Conservation (phyloP, 2,113 vertebrate genomes). For the Peromyscus californicus region DNA sequence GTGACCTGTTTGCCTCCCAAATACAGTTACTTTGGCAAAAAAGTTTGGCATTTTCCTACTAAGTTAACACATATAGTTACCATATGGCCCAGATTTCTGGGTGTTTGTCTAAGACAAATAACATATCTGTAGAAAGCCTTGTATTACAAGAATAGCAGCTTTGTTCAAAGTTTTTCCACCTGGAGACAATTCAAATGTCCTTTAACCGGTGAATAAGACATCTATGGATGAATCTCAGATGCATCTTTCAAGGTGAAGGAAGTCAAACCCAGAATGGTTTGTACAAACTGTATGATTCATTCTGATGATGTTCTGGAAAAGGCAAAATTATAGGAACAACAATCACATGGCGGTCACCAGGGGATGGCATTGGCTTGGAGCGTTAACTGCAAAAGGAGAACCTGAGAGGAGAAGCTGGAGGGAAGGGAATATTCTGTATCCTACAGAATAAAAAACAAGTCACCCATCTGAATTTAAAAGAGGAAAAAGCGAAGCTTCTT, state of each 20-base stretch:
- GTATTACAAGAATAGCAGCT: not conserved
- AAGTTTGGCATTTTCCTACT: not conserved
- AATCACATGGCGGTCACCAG: not conserved
- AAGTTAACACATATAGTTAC: not conserved
- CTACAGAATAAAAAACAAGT: not conserved
- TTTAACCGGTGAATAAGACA: not conserved
- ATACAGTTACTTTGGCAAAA: not conserved
- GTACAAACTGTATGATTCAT: not conserved
- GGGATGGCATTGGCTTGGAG: not conserved
- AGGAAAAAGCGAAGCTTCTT: not conserved
- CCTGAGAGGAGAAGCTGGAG: not conserved
- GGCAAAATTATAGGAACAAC: not conserved
- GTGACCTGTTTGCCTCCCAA: no score
- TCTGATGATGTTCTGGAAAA: not conserved
- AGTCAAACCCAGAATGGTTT: not conserved
- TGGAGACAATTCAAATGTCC: not conserved
- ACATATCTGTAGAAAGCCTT: not conserved
- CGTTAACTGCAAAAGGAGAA: not conserved
- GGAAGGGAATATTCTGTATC: not conserved
- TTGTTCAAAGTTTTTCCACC: not conserved
- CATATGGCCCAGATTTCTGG: not conserved
- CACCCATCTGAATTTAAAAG: constrained; percentile 10
- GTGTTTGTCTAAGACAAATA: not conserved
- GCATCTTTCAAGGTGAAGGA: not conserved
- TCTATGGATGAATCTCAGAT: not conserved